Evolutionary conservation across 1,140 invertebrate species (phyloP), one percentile per base, ranked within the genome.

Genomic region (Zaprionus kolodkinae): DNA sequence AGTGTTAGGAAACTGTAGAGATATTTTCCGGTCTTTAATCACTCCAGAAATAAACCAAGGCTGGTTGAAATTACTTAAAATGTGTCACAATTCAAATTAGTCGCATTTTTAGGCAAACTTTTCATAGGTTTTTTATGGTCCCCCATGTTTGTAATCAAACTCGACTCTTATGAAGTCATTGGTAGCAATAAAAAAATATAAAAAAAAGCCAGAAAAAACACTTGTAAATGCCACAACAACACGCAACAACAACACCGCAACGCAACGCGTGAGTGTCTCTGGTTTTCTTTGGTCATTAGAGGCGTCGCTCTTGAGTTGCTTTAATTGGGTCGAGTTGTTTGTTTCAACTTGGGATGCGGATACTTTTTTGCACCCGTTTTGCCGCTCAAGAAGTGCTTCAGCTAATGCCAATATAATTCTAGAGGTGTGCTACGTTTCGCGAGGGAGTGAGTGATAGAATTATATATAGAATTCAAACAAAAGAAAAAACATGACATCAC

Each of bases 311-410:
- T 66, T 61, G 67, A 70, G 50, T 69, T 15, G 56, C 64, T 70
- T 74, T 77, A 81, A 83, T 76, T 79, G 61, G 78, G 81, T 88
- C 57, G 65, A 88, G 78, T 70, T 77, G 64, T 17, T 68, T 78
- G 56, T 62, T 71, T 74, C 64, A 73, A 57, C 55, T 72, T 36
- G 60, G 60, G 48, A 70, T 59, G 64, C 75, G 48, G 30, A 54
- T 57, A 57, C 25, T 56, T 76, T 81, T 70, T 59, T 45, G 40
- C 33, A 71, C 50, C 45, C 59, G 72, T 65, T 63, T 25, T 25
- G 61, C 70, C 77, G 63, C 66, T 68, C 67, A 77, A 80, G 71
- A 81, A 86, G 72, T 77, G 74, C 38, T 30, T 13, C 56, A 67
- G 57, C 63, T 76, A 59, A 67, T 66, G 57, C 35, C 55, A 54